Conservation (phyloP, 2,888 invertebrate species). For the Reticulitermes lucifugus region DNA sequence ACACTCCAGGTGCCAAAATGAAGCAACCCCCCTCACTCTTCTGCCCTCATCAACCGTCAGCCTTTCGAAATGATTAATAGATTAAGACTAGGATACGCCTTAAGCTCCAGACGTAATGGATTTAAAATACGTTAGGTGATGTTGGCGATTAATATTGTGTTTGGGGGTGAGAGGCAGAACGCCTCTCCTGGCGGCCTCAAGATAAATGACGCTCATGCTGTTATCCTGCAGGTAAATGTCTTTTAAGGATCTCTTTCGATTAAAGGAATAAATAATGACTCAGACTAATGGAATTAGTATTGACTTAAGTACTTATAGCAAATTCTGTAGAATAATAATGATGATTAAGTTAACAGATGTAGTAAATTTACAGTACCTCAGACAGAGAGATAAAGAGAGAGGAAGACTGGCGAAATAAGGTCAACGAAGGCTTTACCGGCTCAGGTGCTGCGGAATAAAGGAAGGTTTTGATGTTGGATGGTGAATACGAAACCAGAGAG, state of each 20-base stretch:
- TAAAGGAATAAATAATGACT: constrained; percentile 13
- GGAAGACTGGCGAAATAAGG: too few species aligned
- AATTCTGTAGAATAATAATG: too few species aligned
- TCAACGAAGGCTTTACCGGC: too few species aligned
- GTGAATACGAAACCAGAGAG: too few species aligned
- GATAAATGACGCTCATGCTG: constrained; percentile 20
- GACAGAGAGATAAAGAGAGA: too few species aligned
- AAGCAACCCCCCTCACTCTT: background rate
- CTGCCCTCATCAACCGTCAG: constrained; percentile 19
- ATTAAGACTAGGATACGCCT: constrained; percentile 12
- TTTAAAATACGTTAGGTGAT: constrained; percentile 30
- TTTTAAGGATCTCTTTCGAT: constrained; percentile 2
- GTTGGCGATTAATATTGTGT: constrained; percentile 6
- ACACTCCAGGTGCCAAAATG: constrained; percentile 25
- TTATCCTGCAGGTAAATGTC: constrained; percentile 9
- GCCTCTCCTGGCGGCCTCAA: background rate
- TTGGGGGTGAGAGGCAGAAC: background rate
- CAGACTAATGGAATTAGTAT: constrained; percentile 6
- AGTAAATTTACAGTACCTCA: too few species aligned
- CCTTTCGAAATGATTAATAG: constrained; percentile 33
- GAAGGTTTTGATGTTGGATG: too few species aligned
- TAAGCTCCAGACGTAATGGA: constrained; percentile 9
- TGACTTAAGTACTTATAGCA: background rate
- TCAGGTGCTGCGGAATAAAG: too few species aligned
- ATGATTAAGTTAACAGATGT: too few species aligned